These are phyloP conservation scores for Antheraea pernyi DNA, from an alignment of 1,140 invertebrate genomes.

Conservation along the genomic window DNA sequence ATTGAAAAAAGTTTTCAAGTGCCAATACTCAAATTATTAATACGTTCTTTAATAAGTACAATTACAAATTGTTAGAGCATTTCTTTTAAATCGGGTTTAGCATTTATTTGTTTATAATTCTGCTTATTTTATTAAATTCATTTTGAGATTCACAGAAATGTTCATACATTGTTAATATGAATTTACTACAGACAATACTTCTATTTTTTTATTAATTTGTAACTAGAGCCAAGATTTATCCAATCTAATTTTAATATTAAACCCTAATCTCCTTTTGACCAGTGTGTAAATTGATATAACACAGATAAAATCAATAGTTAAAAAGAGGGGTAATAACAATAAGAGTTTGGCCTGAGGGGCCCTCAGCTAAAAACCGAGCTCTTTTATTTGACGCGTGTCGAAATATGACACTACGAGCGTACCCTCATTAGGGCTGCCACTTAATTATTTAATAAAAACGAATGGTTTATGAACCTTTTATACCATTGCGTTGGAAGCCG, in stretches of 20 bases:
- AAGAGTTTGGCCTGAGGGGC: constrained; percentile 20
- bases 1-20: too few relatives aligned
- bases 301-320: constrained; percentile 36
- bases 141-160: too few relatives aligned
- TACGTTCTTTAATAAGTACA: too few relatives aligned
- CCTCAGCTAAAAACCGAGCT: constrained; percentile 21
- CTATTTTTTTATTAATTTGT: not conserved
- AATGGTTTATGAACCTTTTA: not conserved
- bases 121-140: too few relatives aligned
- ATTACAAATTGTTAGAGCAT: too few relatives aligned
- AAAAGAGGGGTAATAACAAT: constrained; percentile 32
- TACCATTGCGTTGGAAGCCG: not conserved
- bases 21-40: too few relatives aligned
- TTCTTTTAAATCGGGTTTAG: too few relatives aligned
- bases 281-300: constrained; percentile 32
- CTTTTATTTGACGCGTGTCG: constrained; percentile 48
- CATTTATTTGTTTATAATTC: too few relatives aligned
- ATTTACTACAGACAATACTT: too few relatives aligned
- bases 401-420: constrained; percentile 45
- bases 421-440: constrained; percentile 44
- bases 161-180: too few relatives aligned
- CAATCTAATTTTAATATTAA: constrained; percentile 1
- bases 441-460: constrained; percentile 43
- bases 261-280: constrained; percentile 12
- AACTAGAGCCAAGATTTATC: not conserved